Evolutionary conservation across 1,140 invertebrate genomes (phyloP).

Genomic region (Eriosoma lanigerum): DNA sequence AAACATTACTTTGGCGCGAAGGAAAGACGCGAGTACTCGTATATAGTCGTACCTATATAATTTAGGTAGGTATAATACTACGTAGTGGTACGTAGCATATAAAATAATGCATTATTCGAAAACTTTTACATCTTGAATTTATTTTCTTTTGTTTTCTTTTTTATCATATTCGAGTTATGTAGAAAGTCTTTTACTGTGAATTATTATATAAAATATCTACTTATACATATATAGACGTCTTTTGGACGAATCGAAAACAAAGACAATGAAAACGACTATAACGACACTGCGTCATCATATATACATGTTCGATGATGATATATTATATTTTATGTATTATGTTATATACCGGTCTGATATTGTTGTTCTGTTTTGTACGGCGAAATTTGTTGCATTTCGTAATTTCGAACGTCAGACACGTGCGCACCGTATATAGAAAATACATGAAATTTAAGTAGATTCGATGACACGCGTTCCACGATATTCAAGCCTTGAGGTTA

Average conservation of each 20-base stretch:
- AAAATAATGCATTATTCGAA: no score
- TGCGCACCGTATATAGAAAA: neutral
- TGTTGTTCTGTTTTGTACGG: neutral
- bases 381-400: conserved; percentile 17
- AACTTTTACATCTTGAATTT: no score
- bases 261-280: neutral
- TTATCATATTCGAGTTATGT: no score
- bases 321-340: no score
- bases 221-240: neutral
- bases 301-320: neutral
- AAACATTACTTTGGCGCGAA: no score
- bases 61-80: no score
- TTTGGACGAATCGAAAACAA: neutral
- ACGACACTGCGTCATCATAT: neutral
- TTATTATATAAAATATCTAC: no score
- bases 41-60: no score
- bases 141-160: no score
- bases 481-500: neutral
- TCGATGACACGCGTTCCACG: neutral
- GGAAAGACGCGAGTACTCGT: no score
- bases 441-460: conserved; percentile 20
- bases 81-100: no score
- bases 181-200: no score
- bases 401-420: neutral
- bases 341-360: neutral